Evolutionary conservation across 2,888 invertebrate genomes (phyloP), one percentile per base, ranked within the genome.

Genomic region (Nomada goodeniana): DNA sequence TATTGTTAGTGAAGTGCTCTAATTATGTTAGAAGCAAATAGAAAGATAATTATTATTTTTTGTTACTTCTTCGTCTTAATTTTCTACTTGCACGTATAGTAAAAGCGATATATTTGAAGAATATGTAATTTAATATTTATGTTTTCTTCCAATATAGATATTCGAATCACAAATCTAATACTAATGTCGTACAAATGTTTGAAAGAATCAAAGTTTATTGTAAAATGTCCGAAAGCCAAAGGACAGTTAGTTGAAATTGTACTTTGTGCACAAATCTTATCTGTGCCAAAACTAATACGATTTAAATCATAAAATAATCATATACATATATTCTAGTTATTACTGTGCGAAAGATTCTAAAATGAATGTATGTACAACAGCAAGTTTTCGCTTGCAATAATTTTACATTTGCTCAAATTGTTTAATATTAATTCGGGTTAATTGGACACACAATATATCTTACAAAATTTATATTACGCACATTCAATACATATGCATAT

Each of bases 331-430:
- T 84, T 60, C 44, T 64, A 76, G 69, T 87, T 86, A 81, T 69
- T 64, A 77, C 72, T 77, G 68, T 65, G 55, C 68, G 29, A 71
- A 52, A 69, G 26, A 82, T 60, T 75, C 67, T 76, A 70, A 81
- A 68, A 68, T 74, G 55, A 26, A 76, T 82, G 67, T 76, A 59
- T 29, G n/a, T 75, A 70, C 64, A 65, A 61, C 65, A 26, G 36
- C 55, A 84, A 87, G 70, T 5, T 68, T 68, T 50, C 26, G 76
- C 67, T 84, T 75, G 70, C 50, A 70, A 74, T 87, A 80, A 59
- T 82, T 76, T 76, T 13, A 36, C 74, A 85, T 65, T 78, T 85
- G 85, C 85, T 86, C 85, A 83, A 86, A 80, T 80, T 29, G 68
- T 83, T 83, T 76, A 59, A 67, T 67, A 75, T 73, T 71, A 74